Conservation (phyloP, 2,888 invertebrate genomes). For the Scaptomyza caliginosa region DNA sequence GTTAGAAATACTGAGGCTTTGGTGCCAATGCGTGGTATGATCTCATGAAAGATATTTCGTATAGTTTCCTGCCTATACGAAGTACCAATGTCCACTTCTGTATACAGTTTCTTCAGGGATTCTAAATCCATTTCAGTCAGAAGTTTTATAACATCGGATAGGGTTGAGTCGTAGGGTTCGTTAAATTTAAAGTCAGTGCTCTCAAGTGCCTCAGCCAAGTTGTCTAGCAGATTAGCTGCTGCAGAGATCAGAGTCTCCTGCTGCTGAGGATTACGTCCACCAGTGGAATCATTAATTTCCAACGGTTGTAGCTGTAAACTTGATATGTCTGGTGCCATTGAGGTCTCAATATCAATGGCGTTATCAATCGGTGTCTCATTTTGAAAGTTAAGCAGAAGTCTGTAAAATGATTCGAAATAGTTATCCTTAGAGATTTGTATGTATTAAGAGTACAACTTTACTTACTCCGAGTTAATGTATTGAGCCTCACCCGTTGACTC, state of each 20-base stretch:
- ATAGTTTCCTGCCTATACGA: slow-evolving; percentile 90
- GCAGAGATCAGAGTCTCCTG: slow-evolving; percentile 80
- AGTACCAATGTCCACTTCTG: slow-evolving; percentile 87
- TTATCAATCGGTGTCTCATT: slow-evolving; percentile 83
- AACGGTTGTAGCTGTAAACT: slow-evolving; percentile 78
- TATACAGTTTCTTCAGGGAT: slow-evolving; percentile 84
- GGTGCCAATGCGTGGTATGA: slow-evolving; percentile 89
- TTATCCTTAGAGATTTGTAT: background rate
- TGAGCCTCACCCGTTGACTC: slow-evolving; percentile 84
- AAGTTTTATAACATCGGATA: slow-evolving; percentile 83
- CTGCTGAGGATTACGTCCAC: slow-evolving; percentile 82
- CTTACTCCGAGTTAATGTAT: slow-evolving; percentile 83
- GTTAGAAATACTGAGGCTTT: slow-evolving; percentile 88
- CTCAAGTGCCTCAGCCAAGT: slow-evolving; percentile 83
- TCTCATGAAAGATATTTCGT: slow-evolving; percentile 89
- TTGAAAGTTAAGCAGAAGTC: slow-evolving; percentile 80
- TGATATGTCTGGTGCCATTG: slow-evolving; percentile 80
- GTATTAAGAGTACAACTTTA: background rate
- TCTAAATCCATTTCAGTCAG: slow-evolving; percentile 83
- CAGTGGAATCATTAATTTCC: slow-evolving; percentile 82
- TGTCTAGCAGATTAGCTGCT: slow-evolving; percentile 79
- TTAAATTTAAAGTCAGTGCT: slow-evolving; percentile 82
- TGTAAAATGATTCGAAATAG: slow-evolving; percentile 21
- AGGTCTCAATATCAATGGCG: slow-evolving; percentile 83
- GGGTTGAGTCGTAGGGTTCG: slow-evolving; percentile 83